These are phyloP conservation scores for Phlogophora meticulosa DNA, from an alignment of 2,888 invertebrate species.

Conservation along the genomic window DNA sequence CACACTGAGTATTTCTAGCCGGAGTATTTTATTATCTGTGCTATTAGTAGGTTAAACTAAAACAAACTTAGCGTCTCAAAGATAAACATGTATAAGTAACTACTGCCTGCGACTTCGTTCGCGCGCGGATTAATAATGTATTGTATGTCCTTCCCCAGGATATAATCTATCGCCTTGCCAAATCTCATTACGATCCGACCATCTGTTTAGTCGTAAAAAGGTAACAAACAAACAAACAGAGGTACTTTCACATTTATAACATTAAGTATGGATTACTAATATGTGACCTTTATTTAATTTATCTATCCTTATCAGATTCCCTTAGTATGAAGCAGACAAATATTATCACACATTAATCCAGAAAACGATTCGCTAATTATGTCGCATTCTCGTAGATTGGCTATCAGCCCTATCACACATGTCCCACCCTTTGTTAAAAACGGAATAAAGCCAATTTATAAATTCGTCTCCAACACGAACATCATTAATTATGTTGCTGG, in stretches of 20 bases:
- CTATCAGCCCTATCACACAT: slow-evolving; percentile 84
- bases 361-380: slow-evolving; percentile 72
- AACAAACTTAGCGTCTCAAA: background rate
- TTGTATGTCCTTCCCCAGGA: too few species aligned
- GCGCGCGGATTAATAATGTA: too few species aligned
- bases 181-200: too few species aligned
- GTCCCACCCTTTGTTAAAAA: slow-evolving; percentile 84
- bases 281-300: background rate
- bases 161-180: too few species aligned
- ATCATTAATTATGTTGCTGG: slow-evolving; percentile 91
- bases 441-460: slow-evolving; percentile 89
- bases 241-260: too few species aligned
- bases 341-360: slow-evolving; percentile 49
- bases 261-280: too few species aligned
- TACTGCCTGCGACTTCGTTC: too few species aligned
- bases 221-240: too few species aligned
- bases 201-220: too few species aligned
- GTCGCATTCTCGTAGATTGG: slow-evolving; percentile 75
- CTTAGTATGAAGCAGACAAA: slow-evolving; percentile 26
- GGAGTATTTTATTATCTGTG: background rate
- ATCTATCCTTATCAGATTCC: slow-evolving; percentile 33
- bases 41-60: background rate
- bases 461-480: slow-evolving; percentile 90
- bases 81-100: background rate
- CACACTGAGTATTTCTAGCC: too few species aligned